Percentiles rank a stretch among this genome's conserved stretches.
phyloP scores from a whole-genome alignment of 2,797 vertebrate genomes.

The Brachyrhaphis roseni region DNA sequence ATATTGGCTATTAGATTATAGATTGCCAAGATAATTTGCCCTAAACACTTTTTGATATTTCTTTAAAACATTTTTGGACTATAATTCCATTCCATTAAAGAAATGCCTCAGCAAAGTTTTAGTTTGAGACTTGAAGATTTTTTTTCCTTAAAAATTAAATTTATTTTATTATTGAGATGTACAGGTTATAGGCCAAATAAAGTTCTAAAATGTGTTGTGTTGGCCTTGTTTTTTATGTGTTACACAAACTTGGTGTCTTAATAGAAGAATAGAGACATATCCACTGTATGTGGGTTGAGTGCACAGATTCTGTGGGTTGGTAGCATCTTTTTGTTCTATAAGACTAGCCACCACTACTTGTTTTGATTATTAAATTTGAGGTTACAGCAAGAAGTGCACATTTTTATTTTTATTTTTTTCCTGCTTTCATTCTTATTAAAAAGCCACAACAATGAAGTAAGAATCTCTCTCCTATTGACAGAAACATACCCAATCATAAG shows the following conservation, averaged over 20 bases:
- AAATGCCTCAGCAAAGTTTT: neutral
- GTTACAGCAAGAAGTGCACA: conserved; percentile 33
- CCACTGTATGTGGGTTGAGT: conserved; percentile 41
- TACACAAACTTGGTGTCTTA: neutral
- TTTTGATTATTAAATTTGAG: conserved; percentile 60
- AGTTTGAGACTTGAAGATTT: neutral
- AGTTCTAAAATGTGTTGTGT: neutral
- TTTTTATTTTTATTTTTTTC: conserved; percentile 55
- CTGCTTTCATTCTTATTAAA: conserved; percentile 60
- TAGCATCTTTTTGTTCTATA: conserved; percentile 35
- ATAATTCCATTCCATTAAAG: neutral
- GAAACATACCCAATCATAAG: conserved; percentile 55
- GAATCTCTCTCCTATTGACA: conserved; percentile 35
- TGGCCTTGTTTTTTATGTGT: neutral
- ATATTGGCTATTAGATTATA: neutral
- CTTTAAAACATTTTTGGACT: neutral
- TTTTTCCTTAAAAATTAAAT: no score
- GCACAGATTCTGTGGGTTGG: conserved; percentile 50
- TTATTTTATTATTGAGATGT: no score
- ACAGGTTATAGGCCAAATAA: neutral
- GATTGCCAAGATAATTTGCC: neutral
- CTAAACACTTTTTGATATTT: neutral
- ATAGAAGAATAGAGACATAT: neutral
- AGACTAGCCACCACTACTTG: conserved; percentile 62
- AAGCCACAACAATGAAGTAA: conserved; percentile 54